Percentiles rank a stretch among this genome's conserved stretches.
phyloP scores from a whole-genome alignment of 2,888 invertebrate genomes.

The Scaptomyza flava region DNA sequence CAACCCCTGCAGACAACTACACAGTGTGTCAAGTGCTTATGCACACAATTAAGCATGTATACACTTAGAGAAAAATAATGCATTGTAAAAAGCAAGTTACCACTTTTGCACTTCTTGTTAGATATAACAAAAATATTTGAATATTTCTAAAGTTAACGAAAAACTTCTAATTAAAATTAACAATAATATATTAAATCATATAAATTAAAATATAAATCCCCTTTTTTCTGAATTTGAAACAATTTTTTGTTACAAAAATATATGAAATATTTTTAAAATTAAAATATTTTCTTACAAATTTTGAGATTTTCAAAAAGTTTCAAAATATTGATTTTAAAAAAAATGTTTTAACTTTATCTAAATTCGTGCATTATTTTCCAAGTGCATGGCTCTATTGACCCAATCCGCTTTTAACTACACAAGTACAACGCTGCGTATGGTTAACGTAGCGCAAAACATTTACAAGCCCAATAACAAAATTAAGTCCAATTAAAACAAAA shows the following conservation, averaged over 20 bases:
- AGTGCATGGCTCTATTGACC: constrained; percentile 51
- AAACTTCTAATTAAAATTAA: too few species aligned
- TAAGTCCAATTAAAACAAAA: constrained; percentile 20
- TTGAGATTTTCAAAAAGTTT: neutral
- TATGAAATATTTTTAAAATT: neutral
- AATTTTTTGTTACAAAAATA: neutral
- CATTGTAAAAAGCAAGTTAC: neutral
- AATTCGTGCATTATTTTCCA: neutral
- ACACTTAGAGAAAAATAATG: neutral
- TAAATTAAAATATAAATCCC: too few species aligned
- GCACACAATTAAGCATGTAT: neutral
- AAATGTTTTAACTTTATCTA: too few species aligned
- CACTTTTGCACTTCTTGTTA: too few species aligned
- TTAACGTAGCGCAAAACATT: constrained; percentile 57
- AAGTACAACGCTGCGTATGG: constrained; percentile 53
- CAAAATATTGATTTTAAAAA: too few species aligned
- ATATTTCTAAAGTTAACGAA: too few species aligned
- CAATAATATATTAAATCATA: too few species aligned
- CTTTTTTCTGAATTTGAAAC: too few species aligned
- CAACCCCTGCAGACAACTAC: constrained; percentile 35
- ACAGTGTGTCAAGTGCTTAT: constrained; percentile 60
- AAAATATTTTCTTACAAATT: neutral
- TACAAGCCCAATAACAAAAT: constrained; percentile 5
- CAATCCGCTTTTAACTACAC: constrained; percentile 39
- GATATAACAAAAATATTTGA: too few species aligned